Evolutionary conservation across 2,888 invertebrate genomes (phyloP).

Genomic region (Leptopilina syphax): DNA sequence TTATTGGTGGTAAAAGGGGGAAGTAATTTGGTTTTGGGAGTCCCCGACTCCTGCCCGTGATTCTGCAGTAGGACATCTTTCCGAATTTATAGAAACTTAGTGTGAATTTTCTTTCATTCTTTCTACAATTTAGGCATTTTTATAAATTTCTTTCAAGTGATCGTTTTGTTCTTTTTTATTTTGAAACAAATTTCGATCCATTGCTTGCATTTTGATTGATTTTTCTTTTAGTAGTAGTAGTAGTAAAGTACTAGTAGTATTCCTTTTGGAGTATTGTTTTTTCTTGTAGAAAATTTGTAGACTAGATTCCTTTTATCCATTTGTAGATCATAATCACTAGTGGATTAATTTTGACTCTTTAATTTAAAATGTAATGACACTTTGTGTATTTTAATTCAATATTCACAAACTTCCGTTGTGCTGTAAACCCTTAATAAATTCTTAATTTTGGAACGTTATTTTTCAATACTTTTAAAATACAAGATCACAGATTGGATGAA

Average conservation of each 20-base stretch:
- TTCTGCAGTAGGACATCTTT: constrained; percentile 86
- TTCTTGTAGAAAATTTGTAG: too few relatives aligned
- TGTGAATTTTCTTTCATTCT: background rate
- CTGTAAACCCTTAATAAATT: background rate
- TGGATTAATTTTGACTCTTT: too few relatives aligned
- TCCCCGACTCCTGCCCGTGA: constrained; percentile 88
- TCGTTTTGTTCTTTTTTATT: background rate
- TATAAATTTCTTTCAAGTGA: too few relatives aligned
- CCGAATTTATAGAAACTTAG: background rate
- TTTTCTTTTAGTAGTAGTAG: too few relatives aligned
- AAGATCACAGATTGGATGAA: constrained; percentile 32
- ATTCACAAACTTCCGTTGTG: background rate
- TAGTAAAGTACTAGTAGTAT: too few relatives aligned
- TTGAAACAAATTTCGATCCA: background rate
- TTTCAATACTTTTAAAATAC: constrained; percentile 33
- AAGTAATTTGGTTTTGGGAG: constrained; percentile 90
- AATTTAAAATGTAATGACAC: too few relatives aligned
- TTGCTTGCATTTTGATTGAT: too few relatives aligned
- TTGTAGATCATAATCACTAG: too few relatives aligned
- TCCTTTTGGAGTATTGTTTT: too few relatives aligned
- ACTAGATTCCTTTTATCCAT: too few relatives aligned
- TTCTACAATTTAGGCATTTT: too few relatives aligned
- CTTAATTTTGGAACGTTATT: constrained; percentile 28
- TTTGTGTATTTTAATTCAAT: too few relatives aligned
- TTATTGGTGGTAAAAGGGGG: constrained; percentile 87